Base-by-base conservation (phyloP, 1,140 invertebrate species). In the Aphaenogaster ashmeadi region DNA sequence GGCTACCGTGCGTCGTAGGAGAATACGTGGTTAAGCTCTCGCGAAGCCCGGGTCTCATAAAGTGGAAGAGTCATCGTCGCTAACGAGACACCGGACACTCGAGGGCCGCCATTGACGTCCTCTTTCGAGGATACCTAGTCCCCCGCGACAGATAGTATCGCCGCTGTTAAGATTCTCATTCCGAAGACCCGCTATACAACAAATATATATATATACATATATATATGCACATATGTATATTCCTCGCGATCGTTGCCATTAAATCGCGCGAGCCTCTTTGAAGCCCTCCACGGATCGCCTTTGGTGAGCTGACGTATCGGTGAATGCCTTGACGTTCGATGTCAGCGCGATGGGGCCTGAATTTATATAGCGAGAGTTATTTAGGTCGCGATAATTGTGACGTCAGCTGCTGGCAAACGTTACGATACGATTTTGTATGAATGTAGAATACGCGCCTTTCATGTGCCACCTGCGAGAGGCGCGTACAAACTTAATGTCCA, bases 51-150 rank as follows among this genome's bases (percentile, higher is more conserved):
- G 67, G 47, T 66, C 69, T 90, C 36, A 33, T 72, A 93, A 93
- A 92, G 78, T 92, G 79, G 88, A 91, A 92, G 86, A 94, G 93
- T 95, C 94, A 95, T 93, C 91, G 90, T 91, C 78, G 79, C 91
- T 94, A 95, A 95, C 93, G 92, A 95, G 93, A 88, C 74, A 81
- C 83, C 87, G 83, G 89, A 91, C 81, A 89, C 75, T 64, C 87
- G 81, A 80, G 47, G 79, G 62, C 86, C 88, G 83, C 33, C 81
- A 88, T 88, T 86, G 89, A 91, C 90, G 87, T 91, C 88, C 87
- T 80, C 83, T 52, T 69, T 77, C 78, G 87, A 89, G 89, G 88
- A 91, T 85, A 80, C 74, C 87, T 89, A 90, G 89, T 67, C 88
- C 89, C 72, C 88, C 88, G 90, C 89, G 90, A 90, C 90, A 90